phyloP scores from a whole-genome alignment of 2,888 invertebrate genomes.

The Rhamphomyia laevipes region DNA sequence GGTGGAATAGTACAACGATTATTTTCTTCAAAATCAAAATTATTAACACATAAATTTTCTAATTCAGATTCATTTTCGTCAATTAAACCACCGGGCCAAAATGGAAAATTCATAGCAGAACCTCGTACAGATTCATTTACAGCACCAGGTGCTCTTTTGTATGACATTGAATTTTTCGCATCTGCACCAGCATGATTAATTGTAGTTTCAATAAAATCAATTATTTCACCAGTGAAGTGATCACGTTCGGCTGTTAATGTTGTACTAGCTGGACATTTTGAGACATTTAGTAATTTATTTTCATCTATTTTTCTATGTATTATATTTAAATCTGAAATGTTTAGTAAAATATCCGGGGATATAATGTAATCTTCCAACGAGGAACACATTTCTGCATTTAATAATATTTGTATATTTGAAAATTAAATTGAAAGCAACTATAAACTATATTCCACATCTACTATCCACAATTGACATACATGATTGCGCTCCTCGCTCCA shows the following conservation, averaged over 20 bases:
- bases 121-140: constrained; percentile 60
- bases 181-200: constrained; percentile 49
- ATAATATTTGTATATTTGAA: no score
- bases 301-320: background rate
- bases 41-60: constrained; percentile 32
- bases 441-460: no score
- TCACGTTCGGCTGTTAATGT: constrained; percentile 44
- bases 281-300: background rate
- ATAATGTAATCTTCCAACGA: background rate
- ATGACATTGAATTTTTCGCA: constrained; percentile 64
- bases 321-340: background rate
- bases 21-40: constrained; percentile 35
- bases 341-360: background rate
- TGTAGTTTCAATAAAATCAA: constrained; percentile 51
- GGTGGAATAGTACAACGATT: constrained; percentile 50
- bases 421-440: no score
- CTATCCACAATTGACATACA: no score
- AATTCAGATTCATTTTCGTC: constrained; percentile 43
- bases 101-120: constrained; percentile 68
- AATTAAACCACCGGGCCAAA: constrained; percentile 78
- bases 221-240: constrained; percentile 61
- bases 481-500: no score
- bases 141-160: constrained; percentile 65
- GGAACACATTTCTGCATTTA: no score
- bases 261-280: constrained; percentile 22